Evolutionary conservation across 2,888 invertebrate species (phyloP), one percentile per base, ranked within the genome.

Genomic region (Deilephila elpenor): DNA sequence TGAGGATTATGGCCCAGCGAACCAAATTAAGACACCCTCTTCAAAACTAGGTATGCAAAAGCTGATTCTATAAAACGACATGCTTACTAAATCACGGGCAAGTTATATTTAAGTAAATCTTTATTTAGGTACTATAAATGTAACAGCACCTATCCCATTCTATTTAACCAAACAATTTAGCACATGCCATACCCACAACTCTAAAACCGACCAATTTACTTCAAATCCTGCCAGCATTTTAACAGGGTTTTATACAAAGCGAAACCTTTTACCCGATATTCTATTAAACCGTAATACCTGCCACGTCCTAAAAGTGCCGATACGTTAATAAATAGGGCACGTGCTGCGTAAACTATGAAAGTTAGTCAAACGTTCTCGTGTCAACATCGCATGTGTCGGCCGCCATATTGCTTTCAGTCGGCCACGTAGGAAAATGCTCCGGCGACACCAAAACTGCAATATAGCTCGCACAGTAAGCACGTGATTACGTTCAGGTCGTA

Each of bases 401-500:
- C 74, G 76, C 74, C 79, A 84, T 84, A 82, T 84, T 82, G 79
- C 80, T 80, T 82, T 79, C 77, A 76, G 80, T 79, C 72, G 78
- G 75, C 78, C 75, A 78, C 78, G 80, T 82, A 78, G 82, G 82
- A 85, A 87, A 88, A 83, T 85, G 82, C 84, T 81, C 83, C 77
- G 82, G 85, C 83, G 85, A 88, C 86, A 85, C 83, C 80, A 75
- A 88, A 88, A 88, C 84, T 88, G 90, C 90, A 91, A 91, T 90
- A 89, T 88, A 80, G 84, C 83, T 81, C 80, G 82, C 80, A 82
- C 81, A 76, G 84, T 86, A 86, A 89, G 85, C 88, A 86, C 84
- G 82, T 86, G 86, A 88, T 89, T 88, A 88, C 85, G 82, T 80
- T 78, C 79, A 79, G 74, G 79, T 79, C 79, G 76, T 75, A 78